Percentiles rank a stretch among this genome's conserved stretches.
phyloP scores from a whole-genome alignment of 1,140 invertebrate species.

The Idris sp. region DNA sequence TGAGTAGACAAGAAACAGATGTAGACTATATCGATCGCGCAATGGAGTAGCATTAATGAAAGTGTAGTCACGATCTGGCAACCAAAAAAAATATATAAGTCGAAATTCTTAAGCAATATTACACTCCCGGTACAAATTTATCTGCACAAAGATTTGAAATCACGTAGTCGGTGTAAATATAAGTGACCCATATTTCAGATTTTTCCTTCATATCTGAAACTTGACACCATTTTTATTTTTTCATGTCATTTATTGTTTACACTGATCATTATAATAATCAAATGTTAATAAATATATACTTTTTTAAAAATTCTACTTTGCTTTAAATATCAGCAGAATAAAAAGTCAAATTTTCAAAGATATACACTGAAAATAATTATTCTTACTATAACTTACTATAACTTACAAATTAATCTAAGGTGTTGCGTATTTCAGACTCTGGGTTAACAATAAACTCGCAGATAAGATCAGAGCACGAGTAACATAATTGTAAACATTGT shows the following conservation, averaged over 20 bases:
- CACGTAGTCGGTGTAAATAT: slow-evolving; percentile 26
- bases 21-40: slow-evolving; percentile 47
- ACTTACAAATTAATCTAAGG: too few relatives aligned
- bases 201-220: too few relatives aligned
- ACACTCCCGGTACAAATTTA: slow-evolving; percentile 22
- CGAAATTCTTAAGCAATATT: slow-evolving; percentile 33
- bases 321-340: too few relatives aligned
- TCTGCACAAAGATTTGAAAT: slow-evolving; percentile 29
- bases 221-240: too few relatives aligned
- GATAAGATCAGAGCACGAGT: slow-evolving; percentile 39
- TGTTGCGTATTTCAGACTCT: slow-evolving; percentile 11
- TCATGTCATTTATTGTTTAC: too few relatives aligned
- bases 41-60: slow-evolving; percentile 47
- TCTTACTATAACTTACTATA: too few relatives aligned
- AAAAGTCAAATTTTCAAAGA: too few relatives aligned
- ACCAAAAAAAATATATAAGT: slow-evolving; percentile 28
- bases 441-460: slow-evolving; percentile 46
- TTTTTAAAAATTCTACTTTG: too few relatives aligned
- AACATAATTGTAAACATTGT: slow-evolving; percentile 41
- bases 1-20: slow-evolving; percentile 43
- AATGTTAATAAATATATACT: too few relatives aligned
- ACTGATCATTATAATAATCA: too few relatives aligned
- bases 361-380: too few relatives aligned
- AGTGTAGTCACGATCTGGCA: slow-evolving; percentile 40
- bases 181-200: slow-evolving; percentile 10